Conservation (phyloP, 2,888 invertebrate genomes). For the Orthosia cruda region DNA sequence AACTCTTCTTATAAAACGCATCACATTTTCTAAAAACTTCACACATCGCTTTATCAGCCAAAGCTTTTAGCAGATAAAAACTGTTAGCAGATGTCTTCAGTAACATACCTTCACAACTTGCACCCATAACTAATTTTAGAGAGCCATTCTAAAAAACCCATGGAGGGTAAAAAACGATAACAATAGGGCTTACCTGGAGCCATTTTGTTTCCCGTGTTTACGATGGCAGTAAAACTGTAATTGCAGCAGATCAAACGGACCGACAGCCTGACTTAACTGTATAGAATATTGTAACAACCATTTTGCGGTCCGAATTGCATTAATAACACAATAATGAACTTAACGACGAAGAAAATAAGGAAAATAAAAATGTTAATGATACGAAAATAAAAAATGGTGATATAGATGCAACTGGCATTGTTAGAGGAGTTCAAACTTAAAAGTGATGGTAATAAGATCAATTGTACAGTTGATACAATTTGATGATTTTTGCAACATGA, state of each 20-base stretch:
- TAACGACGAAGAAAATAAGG: conserved; percentile 50
- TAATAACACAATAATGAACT: conserved; percentile 53
- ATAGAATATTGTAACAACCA: conserved; percentile 64
- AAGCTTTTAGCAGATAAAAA: conserved; percentile 61
- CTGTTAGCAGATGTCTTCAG: conserved; percentile 66
- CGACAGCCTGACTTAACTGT: conserved; percentile 79
- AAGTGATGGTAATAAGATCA: conserved; percentile 19
- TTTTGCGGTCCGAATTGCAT: conserved; percentile 50
- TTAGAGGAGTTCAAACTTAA: conserved; percentile 59
- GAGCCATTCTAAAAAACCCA: conserved; percentile 69
- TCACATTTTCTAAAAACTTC: conserved; percentile 32
- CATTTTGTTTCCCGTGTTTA: conserved; percentile 86
- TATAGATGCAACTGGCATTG: conserved; percentile 50
- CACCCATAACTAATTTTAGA: conserved; percentile 69
- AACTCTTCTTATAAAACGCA: not conserved
- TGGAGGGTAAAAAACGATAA: conserved; percentile 80
- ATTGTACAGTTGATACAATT: conserved; percentile 32
- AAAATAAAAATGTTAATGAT: conserved; percentile 27
- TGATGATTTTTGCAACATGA: conserved; percentile 62
- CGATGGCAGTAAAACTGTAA: conserved; percentile 88
- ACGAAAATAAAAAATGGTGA: conserved; percentile 34
- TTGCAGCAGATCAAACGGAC: conserved; percentile 88
- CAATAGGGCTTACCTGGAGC: conserved; percentile 87
- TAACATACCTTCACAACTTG: conserved; percentile 46
- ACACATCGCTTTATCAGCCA: conserved; percentile 57